Evolutionary conservation across 2,888 invertebrate genomes (phyloP).

Genomic region (Drosophila neotestacea): DNA sequence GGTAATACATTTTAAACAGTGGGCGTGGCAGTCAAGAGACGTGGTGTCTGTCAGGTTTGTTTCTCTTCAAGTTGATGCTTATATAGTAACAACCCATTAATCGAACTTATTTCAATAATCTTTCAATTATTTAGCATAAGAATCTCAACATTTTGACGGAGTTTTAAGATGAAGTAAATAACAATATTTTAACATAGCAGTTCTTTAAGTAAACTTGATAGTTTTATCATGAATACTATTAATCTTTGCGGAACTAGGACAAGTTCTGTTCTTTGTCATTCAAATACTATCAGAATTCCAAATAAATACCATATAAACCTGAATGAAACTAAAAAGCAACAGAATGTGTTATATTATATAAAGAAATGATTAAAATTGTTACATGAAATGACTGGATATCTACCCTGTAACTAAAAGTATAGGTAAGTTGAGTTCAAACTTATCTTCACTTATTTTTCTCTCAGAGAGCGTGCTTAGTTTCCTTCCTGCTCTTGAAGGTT

Average conservation of each 20-base stretch:
- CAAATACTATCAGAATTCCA: background rate
- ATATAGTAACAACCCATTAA: background rate
- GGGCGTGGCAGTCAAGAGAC: slow-evolving; percentile 35
- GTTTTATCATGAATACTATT: background rate
- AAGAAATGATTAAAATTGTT: too few species aligned
- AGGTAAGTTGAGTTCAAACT: background rate
- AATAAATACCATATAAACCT: background rate
- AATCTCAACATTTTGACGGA: background rate
- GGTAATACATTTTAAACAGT: slow-evolving; percentile 12
- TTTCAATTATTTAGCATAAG: background rate
- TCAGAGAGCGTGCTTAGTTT: background rate
- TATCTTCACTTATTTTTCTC: background rate
- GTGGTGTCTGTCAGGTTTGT: slow-evolving; percentile 24
- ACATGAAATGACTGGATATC: background rate
- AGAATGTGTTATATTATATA: too few species aligned
- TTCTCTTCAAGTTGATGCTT: too few species aligned
- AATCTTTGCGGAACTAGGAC: background rate
- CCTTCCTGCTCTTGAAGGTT: background rate
- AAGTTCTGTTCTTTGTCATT: background rate
- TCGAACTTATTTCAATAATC: background rate
- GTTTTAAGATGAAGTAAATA: too few species aligned
- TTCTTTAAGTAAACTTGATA: background rate
- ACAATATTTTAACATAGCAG: too few species aligned
- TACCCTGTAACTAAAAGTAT: background rate
- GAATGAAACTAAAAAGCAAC: background rate